Conservation (phyloP, 92 coral and sea anemone species). For the Ricordea florida region DNA sequence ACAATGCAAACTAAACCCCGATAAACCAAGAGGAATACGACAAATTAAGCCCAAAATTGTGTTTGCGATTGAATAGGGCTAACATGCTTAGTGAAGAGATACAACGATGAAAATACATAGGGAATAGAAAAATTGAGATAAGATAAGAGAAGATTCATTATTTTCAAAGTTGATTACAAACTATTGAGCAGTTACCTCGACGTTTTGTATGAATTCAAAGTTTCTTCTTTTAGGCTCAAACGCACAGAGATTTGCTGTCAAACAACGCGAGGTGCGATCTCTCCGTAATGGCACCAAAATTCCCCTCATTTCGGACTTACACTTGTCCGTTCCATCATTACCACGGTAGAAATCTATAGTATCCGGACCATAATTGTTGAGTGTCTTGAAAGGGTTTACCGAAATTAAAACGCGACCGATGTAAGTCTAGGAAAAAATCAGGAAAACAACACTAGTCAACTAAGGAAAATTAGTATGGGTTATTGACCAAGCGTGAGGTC, state of each 20-base stretch:
- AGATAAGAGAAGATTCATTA: no score
- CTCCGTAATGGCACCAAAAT: not conserved
- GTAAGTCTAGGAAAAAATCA: constrained; percentile 49
- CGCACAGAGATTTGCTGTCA: not conserved
- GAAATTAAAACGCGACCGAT: constrained; percentile 86
- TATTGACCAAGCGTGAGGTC: no score
- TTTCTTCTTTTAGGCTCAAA: not conserved
- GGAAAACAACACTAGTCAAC: no score
- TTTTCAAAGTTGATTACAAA: no score
- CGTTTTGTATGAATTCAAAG: not conserved
- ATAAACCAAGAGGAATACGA: no score
- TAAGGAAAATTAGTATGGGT: no score
- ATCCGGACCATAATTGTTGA: constrained; percentile 62
- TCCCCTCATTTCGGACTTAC: not conserved
- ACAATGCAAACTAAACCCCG: no score
- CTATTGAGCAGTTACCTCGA: no score
- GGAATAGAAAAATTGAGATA: no score
- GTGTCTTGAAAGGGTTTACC: constrained; percentile 78
- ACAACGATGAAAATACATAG: no score
- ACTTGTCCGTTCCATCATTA: not conserved
- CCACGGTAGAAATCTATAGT: constrained; percentile 45
- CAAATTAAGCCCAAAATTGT: not conserved
- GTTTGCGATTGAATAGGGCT: no score
- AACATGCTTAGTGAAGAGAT: no score
- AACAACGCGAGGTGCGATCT: constrained; percentile 2